Evolutionary conservation across 2,888 invertebrate species (phyloP), one percentile per base, ranked within the genome.

Genomic region (Lochmaea crataegi): DNA sequence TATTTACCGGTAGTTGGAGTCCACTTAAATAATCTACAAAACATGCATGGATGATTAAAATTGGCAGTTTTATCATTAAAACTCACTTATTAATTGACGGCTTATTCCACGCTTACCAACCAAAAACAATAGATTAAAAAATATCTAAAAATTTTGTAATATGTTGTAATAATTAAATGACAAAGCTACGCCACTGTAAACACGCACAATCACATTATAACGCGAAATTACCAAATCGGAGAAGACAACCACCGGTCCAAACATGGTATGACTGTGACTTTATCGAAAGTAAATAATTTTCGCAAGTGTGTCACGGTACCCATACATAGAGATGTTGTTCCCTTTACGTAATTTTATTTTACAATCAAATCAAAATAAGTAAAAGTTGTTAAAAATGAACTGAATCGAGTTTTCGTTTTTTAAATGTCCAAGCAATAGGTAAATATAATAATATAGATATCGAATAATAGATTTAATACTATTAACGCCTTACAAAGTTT

Each of bases 261-360:
- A 75, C 67, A 72, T 71, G 72, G 75, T 72, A 61, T 6, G 60
- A 38, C 16, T 38, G 26, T 51, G 41, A 69, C 45, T 60, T 60
- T 68, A 73, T 64, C 61, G 70, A 75, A 73, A 73, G 67, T 71
- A 68, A 73, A 72, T 61, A 65, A 74, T 76, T 74, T 42, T 41
- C 38, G 68, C 73, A 74, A 76, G 74, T 75, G 69, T 75, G 74
- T 69, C 72, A 66, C 58, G 32, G 11, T 56, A 60, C 63, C 53
- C 73, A 57, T 73, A 73, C 70, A 64, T 57, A 73, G 73, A 60
- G 69, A 69, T 6, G 32, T 38, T 73, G 73, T 61, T 73, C 73
- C 69, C 69, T 65, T 65, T 57, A 58, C 58, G 58, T 48, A 60
- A 58, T 60, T 57, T 38, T 66, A 22, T 66, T 66, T 65, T 66